A percentile compares a stretch with the other conserved stretches of the same genome.
Conservation (phyloP, 2,888 invertebrate genomes). For the Chorisops tibialis region DNA sequence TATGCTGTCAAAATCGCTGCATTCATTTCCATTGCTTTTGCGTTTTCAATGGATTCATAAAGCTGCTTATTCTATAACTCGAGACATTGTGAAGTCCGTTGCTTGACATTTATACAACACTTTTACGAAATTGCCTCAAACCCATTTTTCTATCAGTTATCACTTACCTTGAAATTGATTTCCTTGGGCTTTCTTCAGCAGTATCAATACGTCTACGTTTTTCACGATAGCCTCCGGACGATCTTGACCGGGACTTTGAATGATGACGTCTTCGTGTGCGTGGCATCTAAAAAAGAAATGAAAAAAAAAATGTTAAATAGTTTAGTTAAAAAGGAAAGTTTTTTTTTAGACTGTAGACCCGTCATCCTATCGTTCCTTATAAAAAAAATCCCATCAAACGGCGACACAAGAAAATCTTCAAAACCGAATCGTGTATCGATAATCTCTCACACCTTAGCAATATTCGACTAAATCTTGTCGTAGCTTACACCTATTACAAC, state of each 20-base stretch:
- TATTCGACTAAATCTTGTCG: not conserved
- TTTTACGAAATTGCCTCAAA: no score
- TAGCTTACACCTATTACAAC: no score
- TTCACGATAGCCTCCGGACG: constrained; percentile 51
- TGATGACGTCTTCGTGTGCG: constrained; percentile 78
- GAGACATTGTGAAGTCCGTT: no score
- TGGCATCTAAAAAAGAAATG: constrained; percentile 65
- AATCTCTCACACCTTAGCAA: constrained; percentile 1
- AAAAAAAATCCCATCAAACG: no score
- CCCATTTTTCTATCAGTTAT: no score
- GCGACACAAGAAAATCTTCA: no score
- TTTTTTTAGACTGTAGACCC: not conserved
- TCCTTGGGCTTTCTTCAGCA: constrained; percentile 53
- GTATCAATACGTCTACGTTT: constrained; percentile 71
- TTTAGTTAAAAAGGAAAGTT: not conserved
- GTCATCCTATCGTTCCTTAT: no score
- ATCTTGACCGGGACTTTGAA: constrained; percentile 61
- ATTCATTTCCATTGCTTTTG: no score
- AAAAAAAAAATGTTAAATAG: not conserved
- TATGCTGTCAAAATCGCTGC: no score
- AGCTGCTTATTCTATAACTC: no score
- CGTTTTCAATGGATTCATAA: no score
- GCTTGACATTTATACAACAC: no score
- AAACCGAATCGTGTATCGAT: not conserved
- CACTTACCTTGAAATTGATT: constrained; percentile 32